Conservation (phyloP, 2,113 vertebrate genomes). For the Morphnarchus princeps region DNA sequence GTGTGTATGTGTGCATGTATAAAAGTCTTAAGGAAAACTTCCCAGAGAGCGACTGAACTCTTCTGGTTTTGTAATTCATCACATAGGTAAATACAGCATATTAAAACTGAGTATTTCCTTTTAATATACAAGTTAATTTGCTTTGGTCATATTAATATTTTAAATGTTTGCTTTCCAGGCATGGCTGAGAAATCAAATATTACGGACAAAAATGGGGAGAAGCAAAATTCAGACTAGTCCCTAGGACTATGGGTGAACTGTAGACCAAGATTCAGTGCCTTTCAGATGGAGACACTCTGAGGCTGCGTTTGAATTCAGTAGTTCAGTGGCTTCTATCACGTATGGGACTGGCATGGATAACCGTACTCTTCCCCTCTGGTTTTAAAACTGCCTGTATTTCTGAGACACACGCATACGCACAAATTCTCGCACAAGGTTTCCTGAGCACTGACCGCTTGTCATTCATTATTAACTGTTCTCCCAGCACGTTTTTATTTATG, state of each 20-base stretch:
- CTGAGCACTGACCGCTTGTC: background rate
- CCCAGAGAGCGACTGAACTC: background rate
- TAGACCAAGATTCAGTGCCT: background rate
- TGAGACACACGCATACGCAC: rapidly evolving
- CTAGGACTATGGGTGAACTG: background rate
- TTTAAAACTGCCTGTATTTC: background rate
- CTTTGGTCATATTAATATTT: background rate
- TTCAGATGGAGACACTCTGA: background rate
- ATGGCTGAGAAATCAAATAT: background rate
- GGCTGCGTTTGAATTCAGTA: background rate
- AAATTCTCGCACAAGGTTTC: background rate
- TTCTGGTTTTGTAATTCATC: background rate
- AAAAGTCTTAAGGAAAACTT: background rate
- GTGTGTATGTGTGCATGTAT: background rate
- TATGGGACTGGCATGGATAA: no score
- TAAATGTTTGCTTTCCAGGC: background rate
- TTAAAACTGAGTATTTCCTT: background rate
- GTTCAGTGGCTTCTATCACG: no score
- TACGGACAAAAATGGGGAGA: background rate
- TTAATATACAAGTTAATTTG: background rate
- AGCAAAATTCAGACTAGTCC: background rate
- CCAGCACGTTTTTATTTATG: background rate
- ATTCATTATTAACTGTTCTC: background rate
- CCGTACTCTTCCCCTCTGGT: background rate
- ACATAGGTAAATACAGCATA: background rate